Conservation (phyloP, 2,113 vertebrate genomes). For the Dasyprocta punctata region DNA sequence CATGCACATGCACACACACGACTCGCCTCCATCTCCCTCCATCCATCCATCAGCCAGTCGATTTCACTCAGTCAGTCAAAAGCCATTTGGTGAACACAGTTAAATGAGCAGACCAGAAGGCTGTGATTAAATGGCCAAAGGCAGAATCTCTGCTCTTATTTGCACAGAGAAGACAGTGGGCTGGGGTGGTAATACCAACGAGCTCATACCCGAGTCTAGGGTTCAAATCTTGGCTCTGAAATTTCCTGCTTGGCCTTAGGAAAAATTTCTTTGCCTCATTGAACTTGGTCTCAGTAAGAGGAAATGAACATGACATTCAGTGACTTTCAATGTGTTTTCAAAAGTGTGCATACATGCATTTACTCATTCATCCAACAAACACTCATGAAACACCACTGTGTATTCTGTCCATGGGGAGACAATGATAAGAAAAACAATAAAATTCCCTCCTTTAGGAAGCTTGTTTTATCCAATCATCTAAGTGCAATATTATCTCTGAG, state of each 20-base stretch:
- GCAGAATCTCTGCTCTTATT: background rate
- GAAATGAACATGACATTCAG: background rate
- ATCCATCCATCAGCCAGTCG: no score
- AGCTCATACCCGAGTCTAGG: background rate
- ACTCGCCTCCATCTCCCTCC: background rate
- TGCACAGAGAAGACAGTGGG: background rate
- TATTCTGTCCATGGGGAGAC: background rate
- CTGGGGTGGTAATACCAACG: background rate
- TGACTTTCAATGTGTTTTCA: background rate
- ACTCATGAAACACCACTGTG: background rate
- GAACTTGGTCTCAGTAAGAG: background rate
- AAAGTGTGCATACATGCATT: background rate
- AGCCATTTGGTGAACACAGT: background rate
- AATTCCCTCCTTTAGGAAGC: background rate
- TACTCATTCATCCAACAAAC: background rate
- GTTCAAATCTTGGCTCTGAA: background rate
- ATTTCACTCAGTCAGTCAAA: background rate
- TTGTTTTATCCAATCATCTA: background rate
- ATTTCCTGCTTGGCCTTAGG: background rate
- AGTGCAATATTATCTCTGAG: background rate
- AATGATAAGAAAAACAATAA: background rate
- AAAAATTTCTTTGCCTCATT: background rate
- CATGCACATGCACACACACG: fast-evolving
- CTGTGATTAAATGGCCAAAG: background rate
- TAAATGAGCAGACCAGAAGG: background rate